Base-by-base conservation (phyloP, 1,140 invertebrate genomes). In the Drosophila neocordata region DNA sequence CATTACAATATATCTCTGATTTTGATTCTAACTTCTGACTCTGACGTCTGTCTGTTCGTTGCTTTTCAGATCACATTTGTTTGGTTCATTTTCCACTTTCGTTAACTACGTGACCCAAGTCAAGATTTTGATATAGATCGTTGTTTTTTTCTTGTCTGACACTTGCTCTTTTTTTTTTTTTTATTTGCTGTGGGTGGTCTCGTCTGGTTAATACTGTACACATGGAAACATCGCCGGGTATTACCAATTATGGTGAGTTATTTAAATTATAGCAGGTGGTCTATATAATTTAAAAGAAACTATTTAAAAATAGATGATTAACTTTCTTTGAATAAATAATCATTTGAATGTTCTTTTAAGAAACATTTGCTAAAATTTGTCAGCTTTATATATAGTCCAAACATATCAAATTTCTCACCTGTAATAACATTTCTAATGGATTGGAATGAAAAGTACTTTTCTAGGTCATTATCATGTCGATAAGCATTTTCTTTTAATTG, bases 51-150 rank as follows among this genome's bases (percentile, higher is more conserved):
- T 48, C 41, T n/a, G 41, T 44, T 7, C 41, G 41, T 6, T 48
- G 41, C 9, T 20, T 20, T 20, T 48, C 18, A 15, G 15, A 11
- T 48, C n/a, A 8, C 41, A 18, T 20, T 3, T 48, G 41, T 44
- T 44, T 44, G 8, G 73, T 53, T 74, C 18, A 65, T 59, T 76
- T 65, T 83, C 69, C 74, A 77, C 77, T 85, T 85, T 85, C 77
- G 58, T 67, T 85, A 31, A 31, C 62, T 81, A 85, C 81, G 81
- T 85, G 41, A 48, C 41, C 41, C 7, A 48, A 48, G 41, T 48
- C 15, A 13, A 48, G 27, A 69, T 74, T 74, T 70, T 58, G 59
- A 78, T 52, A 52, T 75, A 48, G 65, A 20, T 63, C 24, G 27
- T 6, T 31, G n/a, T 41, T 74, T 74, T 69, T 62, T 65, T 64